These are phyloP conservation scores for Spea multiplicata DNA, from an alignment of 2,113 vertebrate genomes.

Conservation along the genomic window DNA sequence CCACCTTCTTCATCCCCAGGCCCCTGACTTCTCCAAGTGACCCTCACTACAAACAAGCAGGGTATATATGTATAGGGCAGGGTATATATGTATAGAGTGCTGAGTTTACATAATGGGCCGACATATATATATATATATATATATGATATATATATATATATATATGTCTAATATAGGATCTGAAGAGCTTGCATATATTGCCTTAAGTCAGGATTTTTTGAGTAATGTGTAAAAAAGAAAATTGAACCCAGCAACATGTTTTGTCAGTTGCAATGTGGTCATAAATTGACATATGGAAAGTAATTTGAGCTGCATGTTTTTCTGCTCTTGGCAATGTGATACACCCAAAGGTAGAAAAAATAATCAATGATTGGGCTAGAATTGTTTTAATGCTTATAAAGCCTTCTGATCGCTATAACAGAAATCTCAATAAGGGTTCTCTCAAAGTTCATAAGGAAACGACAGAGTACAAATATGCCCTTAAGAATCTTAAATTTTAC, in stretches of 20 bases:
- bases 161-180: not conserved
- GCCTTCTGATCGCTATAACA: constrained; percentile 43
- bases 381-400: constrained; percentile 38
- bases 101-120: not conserved
- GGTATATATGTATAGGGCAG: too few relatives aligned
- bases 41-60: too few relatives aligned
- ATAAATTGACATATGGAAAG: constrained; percentile 49
- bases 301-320: constrained; percentile 37
- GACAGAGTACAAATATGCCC: constrained; percentile 36
- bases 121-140: not conserved
- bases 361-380: constrained; percentile 35
- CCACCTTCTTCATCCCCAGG: too few relatives aligned
- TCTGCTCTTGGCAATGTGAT: constrained; percentile 41
- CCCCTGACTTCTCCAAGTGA: too few relatives aligned
- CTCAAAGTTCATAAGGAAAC: constrained; percentile 40
- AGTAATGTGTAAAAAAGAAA: constrained; percentile 41
- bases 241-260: constrained; percentile 44
- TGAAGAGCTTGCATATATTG: constrained; percentile 12
- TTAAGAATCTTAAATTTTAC: constrained; percentile 44
- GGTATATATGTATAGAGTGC: too few relatives aligned
- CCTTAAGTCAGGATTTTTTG: constrained; percentile 30
- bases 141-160: not conserved
- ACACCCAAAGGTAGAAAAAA: constrained; percentile 45
- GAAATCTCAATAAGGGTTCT: constrained; percentile 35
- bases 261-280: constrained; percentile 42